A percentile compares a stretch with the other conserved stretches of the same genome.
Evolutionary conservation across 2,113 vertebrate species (phyloP).

Genomic region (Limanda limanda): DNA sequence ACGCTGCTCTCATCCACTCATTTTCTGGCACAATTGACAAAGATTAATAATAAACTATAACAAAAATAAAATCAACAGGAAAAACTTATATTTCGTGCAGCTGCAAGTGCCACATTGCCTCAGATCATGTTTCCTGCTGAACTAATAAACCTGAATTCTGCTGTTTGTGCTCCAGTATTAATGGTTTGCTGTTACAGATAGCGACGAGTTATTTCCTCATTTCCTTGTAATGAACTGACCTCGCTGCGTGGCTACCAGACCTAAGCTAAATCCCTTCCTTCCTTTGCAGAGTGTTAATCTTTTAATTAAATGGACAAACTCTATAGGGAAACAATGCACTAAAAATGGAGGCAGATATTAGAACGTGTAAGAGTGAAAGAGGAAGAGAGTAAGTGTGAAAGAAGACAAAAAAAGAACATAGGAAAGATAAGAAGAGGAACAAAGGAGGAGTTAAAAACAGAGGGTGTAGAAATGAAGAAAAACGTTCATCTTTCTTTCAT

Average conservation of each 20-base stretch:
- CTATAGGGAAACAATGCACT: conserved; percentile 54
- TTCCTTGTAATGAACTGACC: conserved; percentile 72
- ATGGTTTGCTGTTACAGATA: conserved; percentile 50
- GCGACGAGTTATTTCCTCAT: conserved; percentile 62
- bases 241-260: conserved; percentile 45
- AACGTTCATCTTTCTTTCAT: conserved; percentile 32
- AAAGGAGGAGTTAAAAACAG: conserved; percentile 25
- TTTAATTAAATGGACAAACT: conserved; percentile 71
- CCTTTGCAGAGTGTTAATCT: conserved; percentile 70
- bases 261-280: conserved; percentile 70
- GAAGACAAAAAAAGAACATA: not conserved
- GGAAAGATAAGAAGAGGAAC: conserved; percentile 12
- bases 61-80: not conserved
- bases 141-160: conserved; percentile 35
- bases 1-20: conserved; percentile 8
- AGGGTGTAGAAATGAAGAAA: conserved; percentile 14
- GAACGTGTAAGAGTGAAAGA: not conserved
- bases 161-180: conserved; percentile 44
- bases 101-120: not conserved
- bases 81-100: not conserved
- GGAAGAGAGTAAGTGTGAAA: not conserved
- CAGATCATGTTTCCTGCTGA: not conserved
- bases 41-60: not conserved
- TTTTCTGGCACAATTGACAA: not conserved
- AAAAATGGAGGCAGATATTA: conserved; percentile 49